phyloP scores from a whole-genome alignment of 1,140 invertebrate species.

The Cyphomyrmex costatus region DNA sequence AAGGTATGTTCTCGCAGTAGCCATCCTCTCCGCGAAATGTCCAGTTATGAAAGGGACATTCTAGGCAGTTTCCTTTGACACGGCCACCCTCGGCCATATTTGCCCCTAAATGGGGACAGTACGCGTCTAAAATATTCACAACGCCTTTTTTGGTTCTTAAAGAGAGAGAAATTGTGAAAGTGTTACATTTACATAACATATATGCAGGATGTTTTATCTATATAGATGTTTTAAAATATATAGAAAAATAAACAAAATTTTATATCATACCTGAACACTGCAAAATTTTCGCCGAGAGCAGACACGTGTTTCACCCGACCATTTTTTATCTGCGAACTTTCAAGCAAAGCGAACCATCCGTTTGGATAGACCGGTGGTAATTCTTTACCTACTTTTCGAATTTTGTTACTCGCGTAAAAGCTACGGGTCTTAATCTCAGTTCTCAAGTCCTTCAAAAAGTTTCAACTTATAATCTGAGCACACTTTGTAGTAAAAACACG shows the following conservation, averaged over 20 bases:
- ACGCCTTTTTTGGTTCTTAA: slow-evolving; percentile 87
- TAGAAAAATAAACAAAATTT: background rate
- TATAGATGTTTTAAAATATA: background rate
- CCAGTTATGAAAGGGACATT: slow-evolving; percentile 97
- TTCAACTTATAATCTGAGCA: background rate
- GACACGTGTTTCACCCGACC: slow-evolving; percentile 89
- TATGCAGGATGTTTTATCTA: too few species aligned
- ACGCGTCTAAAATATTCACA: slow-evolving; percentile 93
- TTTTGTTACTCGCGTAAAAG: slow-evolving; percentile 72
- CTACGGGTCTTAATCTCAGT: background rate
- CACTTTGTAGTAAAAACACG: background rate
- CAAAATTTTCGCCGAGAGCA: slow-evolving; percentile 93
- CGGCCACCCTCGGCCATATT: slow-evolving; percentile 93
- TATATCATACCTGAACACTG: slow-evolving; percentile 89
- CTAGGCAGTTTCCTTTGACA: slow-evolving; percentile 92
- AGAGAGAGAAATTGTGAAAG: slow-evolving; percentile 43
- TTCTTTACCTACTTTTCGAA: slow-evolving; percentile 87
- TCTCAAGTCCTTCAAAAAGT: slow-evolving; percentile 72
- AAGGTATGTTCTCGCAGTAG: slow-evolving; percentile 91
- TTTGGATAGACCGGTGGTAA: slow-evolving; percentile 95
- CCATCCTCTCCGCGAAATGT: slow-evolving; percentile 92
- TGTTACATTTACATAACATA: slow-evolving; percentile 27
- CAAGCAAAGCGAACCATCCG: slow-evolving; percentile 94
- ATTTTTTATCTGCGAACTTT: slow-evolving; percentile 89
- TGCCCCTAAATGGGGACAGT: slow-evolving; percentile 96